Evolutionary conservation across 30 jellyfish, hydroid and myxozoan genomes (phyloP).

Genomic region (Hydractinia echinata): DNA sequence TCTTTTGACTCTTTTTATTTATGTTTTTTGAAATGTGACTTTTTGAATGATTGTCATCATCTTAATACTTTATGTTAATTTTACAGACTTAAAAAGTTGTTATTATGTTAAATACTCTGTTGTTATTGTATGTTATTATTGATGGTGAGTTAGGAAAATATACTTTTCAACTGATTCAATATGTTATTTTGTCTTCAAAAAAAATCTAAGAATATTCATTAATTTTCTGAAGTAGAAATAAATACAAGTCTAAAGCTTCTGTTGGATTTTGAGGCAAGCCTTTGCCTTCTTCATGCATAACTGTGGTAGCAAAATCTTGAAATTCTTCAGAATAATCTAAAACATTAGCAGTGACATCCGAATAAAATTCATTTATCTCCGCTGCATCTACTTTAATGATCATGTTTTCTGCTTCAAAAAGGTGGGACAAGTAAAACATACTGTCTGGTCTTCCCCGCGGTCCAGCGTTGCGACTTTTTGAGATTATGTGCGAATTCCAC

Average conservation of each 20-base stretch:
- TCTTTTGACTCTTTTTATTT: too few species aligned
- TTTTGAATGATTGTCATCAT: too few species aligned
- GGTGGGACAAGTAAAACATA: constrained; percentile 53
- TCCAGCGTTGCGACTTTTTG: constrained; percentile 32
- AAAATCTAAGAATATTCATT: not conserved
- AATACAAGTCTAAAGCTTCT: constrained; percentile 44
- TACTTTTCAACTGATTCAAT: too few species aligned
- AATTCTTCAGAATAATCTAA: constrained; percentile 39
- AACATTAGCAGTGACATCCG: constrained; percentile 23
- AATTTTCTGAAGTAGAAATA: not conserved
- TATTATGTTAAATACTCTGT: too few species aligned
- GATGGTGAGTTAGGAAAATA: too few species aligned
- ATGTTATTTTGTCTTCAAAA: too few species aligned
- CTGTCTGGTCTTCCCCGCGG: constrained; percentile 57
- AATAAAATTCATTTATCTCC: constrained; percentile 32
- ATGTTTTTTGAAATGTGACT: too few species aligned
- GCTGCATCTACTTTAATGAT: constrained; percentile 24
- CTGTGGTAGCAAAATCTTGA: constrained; percentile 46
- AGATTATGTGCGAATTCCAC: constrained; percentile 42
- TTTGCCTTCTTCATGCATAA: constrained; percentile 21
- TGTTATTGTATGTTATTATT: too few species aligned
- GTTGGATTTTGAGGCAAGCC: constrained; percentile 38
- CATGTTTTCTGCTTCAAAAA: constrained; percentile 24
- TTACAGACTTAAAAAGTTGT: too few species aligned
- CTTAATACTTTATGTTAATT: too few species aligned